Evolutionary conservation across 2,113 vertebrate species (phyloP).

Genomic region (Recurvirostra avosetta): DNA sequence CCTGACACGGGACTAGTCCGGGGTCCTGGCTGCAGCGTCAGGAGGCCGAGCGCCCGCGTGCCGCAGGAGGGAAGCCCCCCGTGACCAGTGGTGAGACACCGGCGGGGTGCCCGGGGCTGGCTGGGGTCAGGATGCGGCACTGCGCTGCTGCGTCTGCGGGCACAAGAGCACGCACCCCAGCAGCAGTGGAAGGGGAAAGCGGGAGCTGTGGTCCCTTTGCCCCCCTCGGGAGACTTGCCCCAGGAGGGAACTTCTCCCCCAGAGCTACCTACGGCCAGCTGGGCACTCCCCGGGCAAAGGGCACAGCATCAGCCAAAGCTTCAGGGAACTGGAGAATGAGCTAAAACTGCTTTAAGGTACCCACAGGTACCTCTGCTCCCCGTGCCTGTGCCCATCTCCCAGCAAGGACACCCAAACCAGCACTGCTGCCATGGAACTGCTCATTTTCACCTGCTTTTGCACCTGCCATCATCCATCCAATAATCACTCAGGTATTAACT

Average conservation of each 20-base stretch:
- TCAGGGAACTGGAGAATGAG: fast-evolving
- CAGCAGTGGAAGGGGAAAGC: no score
- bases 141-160: fast-evolving
- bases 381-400: fast-evolving
- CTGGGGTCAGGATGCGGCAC: fast-evolving
- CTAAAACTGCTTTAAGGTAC: fast-evolving
- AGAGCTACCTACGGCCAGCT: no score
- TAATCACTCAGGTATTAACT: neutral
- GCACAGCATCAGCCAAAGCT: neutral
- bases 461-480: neutral
- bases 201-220: no score
- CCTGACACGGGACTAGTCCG: fast-evolving
- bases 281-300: no score
- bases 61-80: neutral
- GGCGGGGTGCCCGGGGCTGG: fast-evolving
- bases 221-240: no score
- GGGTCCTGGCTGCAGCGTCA: no score
- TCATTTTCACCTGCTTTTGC: neutral
- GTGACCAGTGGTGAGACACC: fast-evolving
- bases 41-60: fast-evolving
- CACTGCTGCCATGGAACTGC: fast-evolving
- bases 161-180: no score
- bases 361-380: neutral
- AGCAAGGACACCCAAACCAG: neutral
- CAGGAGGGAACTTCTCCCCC: no score